Evolutionary conservation across 2,113 vertebrate species (phyloP), one percentile per base, ranked within the genome.

Genomic region (Anolis sagrei): DNA sequence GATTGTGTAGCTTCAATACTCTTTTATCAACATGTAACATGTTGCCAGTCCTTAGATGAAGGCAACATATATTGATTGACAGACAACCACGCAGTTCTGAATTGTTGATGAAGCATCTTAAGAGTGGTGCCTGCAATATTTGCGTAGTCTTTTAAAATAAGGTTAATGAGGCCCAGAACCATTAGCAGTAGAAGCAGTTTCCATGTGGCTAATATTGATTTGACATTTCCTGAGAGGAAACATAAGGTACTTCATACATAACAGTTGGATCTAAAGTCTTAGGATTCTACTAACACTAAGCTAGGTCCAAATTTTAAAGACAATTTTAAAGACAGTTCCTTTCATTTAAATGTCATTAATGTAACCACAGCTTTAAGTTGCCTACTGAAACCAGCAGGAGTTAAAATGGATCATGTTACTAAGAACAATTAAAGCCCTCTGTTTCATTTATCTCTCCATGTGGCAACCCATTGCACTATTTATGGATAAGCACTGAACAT

Each of bases 111-210:
- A 19, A 87, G 62, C 1, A 0, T 10, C 85, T 83, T 86, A 79
- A 88, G 66, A 89, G 18, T 61, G 76, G 49, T 82, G 48, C 76
- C 89, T 58, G 84, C 86, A 83, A 70, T 85, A 10, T 75, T 73
- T 88, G 64, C 29, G 49, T 36, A 51, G 79, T 86, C 49, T 66
- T 89, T 81, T 79, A 82, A 19, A 25, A 83, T 2, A 0, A 3
- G 1, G 73, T 81, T 82, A 83, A 49, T 87, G 81, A 25, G 84
- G n/a, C 49, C 79, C 83, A 69, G 51, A 25, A 9, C 70, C 89
- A 66, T 74, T 83, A 75, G 49, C 39, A 76, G 49, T 79, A 83
- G 51, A 81, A 87, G 36, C 51, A 87, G 54, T 44, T 76, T 62
- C 80, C 61, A 81, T 75, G 79, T 75, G 85, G 23, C 70, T 44